Conservation (phyloP, 2,797 vertebrate species). For the Pyrocephalus nanus region DNA sequence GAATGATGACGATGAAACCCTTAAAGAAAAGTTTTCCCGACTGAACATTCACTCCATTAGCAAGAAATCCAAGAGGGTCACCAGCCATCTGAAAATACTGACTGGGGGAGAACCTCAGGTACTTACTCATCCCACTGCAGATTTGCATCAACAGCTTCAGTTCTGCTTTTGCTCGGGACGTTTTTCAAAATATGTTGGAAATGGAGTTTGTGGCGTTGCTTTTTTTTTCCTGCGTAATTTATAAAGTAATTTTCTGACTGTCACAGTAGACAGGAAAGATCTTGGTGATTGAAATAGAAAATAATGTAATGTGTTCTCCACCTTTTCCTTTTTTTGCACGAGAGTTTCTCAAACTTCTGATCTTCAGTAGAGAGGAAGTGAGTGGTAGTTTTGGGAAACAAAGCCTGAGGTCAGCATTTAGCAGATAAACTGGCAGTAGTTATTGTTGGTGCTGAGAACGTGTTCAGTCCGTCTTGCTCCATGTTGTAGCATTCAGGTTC, state of each 20-base stretch:
- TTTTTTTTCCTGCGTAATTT: conserved; percentile 19
- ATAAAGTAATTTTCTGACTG: neutral
- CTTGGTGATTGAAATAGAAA: conserved; percentile 32
- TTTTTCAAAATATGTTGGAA: neutral
- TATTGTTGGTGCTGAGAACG: accelerated
- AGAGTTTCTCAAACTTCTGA: conserved; percentile 4
- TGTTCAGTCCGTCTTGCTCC: neutral
- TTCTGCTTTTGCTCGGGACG: neutral
- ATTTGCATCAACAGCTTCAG: neutral
- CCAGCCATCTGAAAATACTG: conserved; percentile 92
- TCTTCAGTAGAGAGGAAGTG: neutral
- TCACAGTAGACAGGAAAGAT: conserved; percentile 1
- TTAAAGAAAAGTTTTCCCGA: conserved; percentile 91
- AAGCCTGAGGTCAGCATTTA: neutral
- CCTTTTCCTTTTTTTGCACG: conserved; percentile 33
- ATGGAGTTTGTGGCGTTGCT: neutral
- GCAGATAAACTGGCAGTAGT: neutral
- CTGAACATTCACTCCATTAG: conserved; percentile 95
- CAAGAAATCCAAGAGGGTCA: conserved; percentile 96
- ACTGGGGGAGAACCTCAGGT: conserved; percentile 94
- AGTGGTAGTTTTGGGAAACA: neutral
- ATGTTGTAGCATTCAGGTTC: neutral
- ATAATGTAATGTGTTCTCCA: neutral
- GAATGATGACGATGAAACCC: conserved; percentile 89
- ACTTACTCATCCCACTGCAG: conserved; percentile 31